Base-by-base conservation (phyloP, 2,797 vertebrate species). In the Micromesistius poutassou region DNA sequence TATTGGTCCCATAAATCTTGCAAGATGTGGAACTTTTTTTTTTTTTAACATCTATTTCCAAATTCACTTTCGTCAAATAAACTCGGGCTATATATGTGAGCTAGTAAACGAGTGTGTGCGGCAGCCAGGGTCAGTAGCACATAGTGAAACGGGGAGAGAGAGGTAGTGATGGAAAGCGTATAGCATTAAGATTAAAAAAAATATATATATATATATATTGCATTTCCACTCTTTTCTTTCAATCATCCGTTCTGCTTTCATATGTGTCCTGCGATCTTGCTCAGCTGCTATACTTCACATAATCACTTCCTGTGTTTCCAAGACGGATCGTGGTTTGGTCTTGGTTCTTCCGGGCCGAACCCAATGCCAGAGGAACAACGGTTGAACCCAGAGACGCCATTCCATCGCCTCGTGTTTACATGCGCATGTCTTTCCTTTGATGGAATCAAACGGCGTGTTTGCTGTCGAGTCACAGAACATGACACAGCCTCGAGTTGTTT, bases 1-100 rank as follows among this genome's bases (percentile, higher is more conserved):
- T 92, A 92, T 87, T 89, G 87, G 80, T 70, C 78, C 77, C 77
- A 83, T 93, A 92, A 92, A 85, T 89, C 86, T 78, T 81, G 30
- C 76, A 76, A 74, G 75, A 79, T 86, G 78, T 78, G 77, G 83
- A 86, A 82, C 62, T 36, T 38, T 38, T 38, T 36, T 38, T 38
- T 38, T 83, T 85, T 85, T 88, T 83, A 85, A 87, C 25, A 40
- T 89, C 82, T 82, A 84, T 77, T 84, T 89, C 71, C 82, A 74
- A 84, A 90, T 87, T 83, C 31, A 83, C 16, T 75, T 30, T 73
- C 77, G 76, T 76, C 40, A 40, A 80, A 77, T 76, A 71, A 74
- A 42, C 30, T 28, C 71, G 74, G n/a, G 55, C 55, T 55, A n/a
- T 62, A 9, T 62, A 62, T 25, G 55, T 62, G 55, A 62, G 22